Base-by-base conservation (phyloP, 2,888 invertebrate species). In the Molorchus minor region DNA sequence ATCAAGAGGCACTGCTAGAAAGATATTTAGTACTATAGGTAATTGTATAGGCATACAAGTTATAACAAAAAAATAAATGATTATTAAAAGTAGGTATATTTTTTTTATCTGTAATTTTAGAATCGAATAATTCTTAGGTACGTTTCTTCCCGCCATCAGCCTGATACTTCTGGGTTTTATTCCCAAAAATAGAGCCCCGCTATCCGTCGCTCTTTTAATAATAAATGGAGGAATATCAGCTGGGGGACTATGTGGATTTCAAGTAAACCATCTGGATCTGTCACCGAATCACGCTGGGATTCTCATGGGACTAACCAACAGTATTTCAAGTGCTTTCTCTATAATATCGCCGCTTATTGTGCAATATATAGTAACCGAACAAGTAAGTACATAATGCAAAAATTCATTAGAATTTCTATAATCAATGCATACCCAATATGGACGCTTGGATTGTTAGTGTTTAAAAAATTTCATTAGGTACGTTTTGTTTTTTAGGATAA, bases 201-300 rank as follows among this genome's bases (percentile, higher is more conserved):
- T 87, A 3, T 89, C 91, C 0, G 87, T 91, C 1, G 79, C 81
- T 0, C 80, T 92, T 19, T 80, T 93, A 0, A 86, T 89, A 0
- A 70, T 90, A 29, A 89, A 92, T 0, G 90, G 93, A 0, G 89
- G 91, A 0, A 83, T 90, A 1, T 92, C 92, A 69, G 87, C 90
- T 0, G 88, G 88, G 1, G 87, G 88, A 47, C 91, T 89, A 68
- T 87, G 89, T 47, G 92, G 92, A 1, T 91, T 88, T 75, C 86
- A 88, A 84, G 69, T 87, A 13, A 93, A 93, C 65, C 93, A 93
- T 74, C 89, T 94, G 63, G 94, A 94, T 81, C 82, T 94, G 49
- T 90, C 93, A 2, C 93, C 93, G 0, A 92, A 92, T 77, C 92
- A 89, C 77, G 91, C 93, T 1, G 93, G 93, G 17, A 88, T 89